Conservation (phyloP, 2,888 invertebrate species). For the Agrilus biguttatus region DNA sequence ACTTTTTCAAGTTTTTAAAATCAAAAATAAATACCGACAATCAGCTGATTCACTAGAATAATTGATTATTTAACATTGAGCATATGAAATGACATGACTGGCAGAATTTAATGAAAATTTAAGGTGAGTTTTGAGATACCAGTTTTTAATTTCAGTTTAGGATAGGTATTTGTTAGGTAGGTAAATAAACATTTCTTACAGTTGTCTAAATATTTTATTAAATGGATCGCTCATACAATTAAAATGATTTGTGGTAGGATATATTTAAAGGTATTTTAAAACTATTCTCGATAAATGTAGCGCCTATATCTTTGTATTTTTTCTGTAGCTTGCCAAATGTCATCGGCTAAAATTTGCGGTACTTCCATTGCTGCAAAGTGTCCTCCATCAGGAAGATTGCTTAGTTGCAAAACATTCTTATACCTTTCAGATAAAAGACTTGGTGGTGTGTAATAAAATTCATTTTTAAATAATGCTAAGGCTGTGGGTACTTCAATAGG, state of each 20-base stretch:
- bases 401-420: conserved; percentile 51
- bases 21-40: no score
- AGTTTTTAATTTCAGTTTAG: no score
- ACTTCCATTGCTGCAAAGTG: conserved; percentile 75
- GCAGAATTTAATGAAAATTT: no score
- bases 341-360: conserved; percentile 52
- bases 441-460: conserved; percentile 46
- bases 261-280: background rate
- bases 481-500: conserved; percentile 54
- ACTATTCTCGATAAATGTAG: no score
- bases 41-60: no score
- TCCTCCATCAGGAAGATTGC: conserved; percentile 53
- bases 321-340: conserved; percentile 46
- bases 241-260: background rate
- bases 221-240: background rate
- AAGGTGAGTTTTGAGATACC: no score
- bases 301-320: background rate
- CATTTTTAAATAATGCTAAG: conserved; percentile 58
- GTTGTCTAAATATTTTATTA: background rate
- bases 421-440: conserved; percentile 42
- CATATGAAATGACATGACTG: no score
- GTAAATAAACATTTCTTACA: no score
- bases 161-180: no score
- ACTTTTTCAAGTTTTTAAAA: no score
- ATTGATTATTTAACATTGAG: no score